These are phyloP conservation scores for Odocoileus hemionus DNA, from an alignment of 2,113 vertebrate genomes.

Conservation along the genomic window DNA sequence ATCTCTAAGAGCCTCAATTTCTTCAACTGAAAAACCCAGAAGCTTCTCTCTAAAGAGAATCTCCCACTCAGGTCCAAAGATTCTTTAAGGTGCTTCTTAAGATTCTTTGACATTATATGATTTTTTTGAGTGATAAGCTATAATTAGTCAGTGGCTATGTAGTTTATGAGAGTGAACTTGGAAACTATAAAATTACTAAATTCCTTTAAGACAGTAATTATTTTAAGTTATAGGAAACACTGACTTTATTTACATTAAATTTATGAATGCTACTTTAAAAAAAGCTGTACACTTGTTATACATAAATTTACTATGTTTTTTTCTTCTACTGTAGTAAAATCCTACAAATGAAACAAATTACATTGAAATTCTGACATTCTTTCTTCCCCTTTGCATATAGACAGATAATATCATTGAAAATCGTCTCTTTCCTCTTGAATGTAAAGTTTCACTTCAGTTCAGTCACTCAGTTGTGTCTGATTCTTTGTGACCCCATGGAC, in stretches of 20 bases:
- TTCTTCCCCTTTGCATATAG: background rate
- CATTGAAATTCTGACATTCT: background rate
- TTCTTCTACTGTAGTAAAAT: background rate
- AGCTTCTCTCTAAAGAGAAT: background rate
- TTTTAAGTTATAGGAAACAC: constrained; percentile 28
- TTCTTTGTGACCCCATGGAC: background rate
- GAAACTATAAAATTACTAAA: background rate
- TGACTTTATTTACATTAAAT: constrained; percentile 22
- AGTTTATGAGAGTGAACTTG: background rate
- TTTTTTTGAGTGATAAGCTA: background rate
- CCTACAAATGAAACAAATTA: background rate
- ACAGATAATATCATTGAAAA: background rate
- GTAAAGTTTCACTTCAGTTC: background rate
- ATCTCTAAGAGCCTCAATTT: constrained; percentile 6
- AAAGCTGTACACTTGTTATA: background rate
- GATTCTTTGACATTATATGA: background rate
- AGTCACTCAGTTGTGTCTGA: background rate
- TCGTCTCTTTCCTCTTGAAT: background rate
- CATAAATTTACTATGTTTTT: background rate
- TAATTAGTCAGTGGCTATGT: constrained; percentile 13
- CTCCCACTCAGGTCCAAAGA: background rate
- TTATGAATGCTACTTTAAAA: background rate
- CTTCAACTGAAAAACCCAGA: background rate
- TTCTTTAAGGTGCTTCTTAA: constrained; percentile 31
- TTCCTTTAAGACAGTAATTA: background rate